Base-by-base conservation (phyloP, 2,797 vertebrate genomes). In the Melanotaenia maccullochi region DNA sequence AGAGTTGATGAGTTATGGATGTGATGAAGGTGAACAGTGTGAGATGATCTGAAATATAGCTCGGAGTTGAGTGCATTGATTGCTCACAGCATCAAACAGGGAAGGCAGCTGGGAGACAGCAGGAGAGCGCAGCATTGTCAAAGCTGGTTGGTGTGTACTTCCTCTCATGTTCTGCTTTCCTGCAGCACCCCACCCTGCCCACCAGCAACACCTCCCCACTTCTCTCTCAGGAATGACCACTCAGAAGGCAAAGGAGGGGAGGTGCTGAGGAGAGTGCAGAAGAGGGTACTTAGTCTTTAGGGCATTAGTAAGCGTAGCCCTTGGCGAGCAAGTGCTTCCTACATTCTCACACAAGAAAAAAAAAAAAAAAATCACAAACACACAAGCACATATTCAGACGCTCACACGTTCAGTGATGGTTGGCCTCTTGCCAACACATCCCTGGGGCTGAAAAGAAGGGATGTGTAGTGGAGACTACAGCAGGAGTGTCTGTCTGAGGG, bases 261-360 rank as follows among this genome's bases (percentile, higher is more conserved):
- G 76, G 79, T 86, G 86, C 81, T 77, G 73, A 80, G 67, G 80
- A 78, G 85, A 84, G 82, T 40, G 78, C 70, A 76, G 81, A 84
- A 74, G 83, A 84, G 90, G 81, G 77, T 87, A 90, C 90, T 90
- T 87, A 82, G 85, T 90, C 91, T 86, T 80, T 79, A 83, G 91
- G 89, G 90, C 90, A 91, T 93, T 94, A 93, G 93, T 92, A 93
- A 92, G 92, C 87, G 87, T 84, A 81, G 86, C 92, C 91, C 87
- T 92, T 87, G 85, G 82, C 80, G 8, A 77, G 79, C 78, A 57
- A 85, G 84, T 57, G 82, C 85, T 86, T 89, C 83, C 86, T 87
- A 89, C 76, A 84, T 89, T 88, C 88, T 86, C 86, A 88, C 88
- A 90, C 71, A 90, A 73, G 61, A 82, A 84, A 47, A 73, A 84